Base-by-base conservation (phyloP, 2,888 invertebrate genomes). In the Andricus quercusramuli region DNA sequence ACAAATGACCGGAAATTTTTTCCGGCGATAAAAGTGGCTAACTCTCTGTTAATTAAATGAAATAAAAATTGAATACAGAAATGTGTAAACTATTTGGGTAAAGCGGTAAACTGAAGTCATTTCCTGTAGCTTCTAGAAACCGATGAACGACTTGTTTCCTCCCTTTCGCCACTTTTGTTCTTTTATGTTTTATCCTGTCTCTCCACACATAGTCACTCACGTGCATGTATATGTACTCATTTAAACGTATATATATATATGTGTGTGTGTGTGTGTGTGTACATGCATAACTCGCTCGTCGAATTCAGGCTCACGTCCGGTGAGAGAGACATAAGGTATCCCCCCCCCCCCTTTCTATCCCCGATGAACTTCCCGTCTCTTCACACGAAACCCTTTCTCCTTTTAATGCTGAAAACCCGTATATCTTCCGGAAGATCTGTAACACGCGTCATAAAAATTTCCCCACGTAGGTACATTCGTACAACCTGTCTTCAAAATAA, bases 281-380 rank as follows among this genome's bases (percentile, higher is more conserved):
- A 47, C 47, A 70, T 25, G 11, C n/a, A 74, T 51, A 74, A 70
- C 29, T 41, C 41, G 32, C 51, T 51, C 51, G 29, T 56, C 51
- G 74, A 51, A 74, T 56, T 74, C 32, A 13, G 51, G 9, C 74
- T 56, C 51, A 74, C 74, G 56, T 74, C 74, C 74, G 74, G 74
- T 74, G 74, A 74, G 74, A 74, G 56, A 32, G 56, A 51, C 70
- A 70, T 22, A 70, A 70, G 29, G 74, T 20, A 51, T 70, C 70
- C 32, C 11, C 51, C 3, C 51, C 3, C 25, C 56, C 51, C 32
- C 20, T n/a, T 56, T n/a, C 74, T 51, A 51, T 47, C 17, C 2
- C 47, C 47, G n/a, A 25, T 25, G 25, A 8, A 47, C 17, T 32
- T 74, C 13, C 74, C 51, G 32, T 56, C 20, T 74, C 74, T 47